A percentile compares a stretch with the other conserved stretches of the same genome.
These are phyloP conservation scores for Eristalis pertinax DNA, from an alignment of 2,888 invertebrate genomes.

Conservation along the genomic window DNA sequence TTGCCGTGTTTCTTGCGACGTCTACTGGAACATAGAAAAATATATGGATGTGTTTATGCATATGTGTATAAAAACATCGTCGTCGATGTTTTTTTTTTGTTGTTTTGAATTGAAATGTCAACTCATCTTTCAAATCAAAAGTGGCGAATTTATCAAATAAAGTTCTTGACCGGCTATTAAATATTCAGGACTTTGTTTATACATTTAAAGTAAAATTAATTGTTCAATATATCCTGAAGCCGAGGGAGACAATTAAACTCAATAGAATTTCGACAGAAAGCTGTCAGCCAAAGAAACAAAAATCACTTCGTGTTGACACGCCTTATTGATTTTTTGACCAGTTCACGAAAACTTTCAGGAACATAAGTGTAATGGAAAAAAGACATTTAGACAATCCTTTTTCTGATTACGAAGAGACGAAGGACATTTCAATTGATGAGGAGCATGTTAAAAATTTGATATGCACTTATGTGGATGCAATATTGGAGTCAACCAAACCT, in stretches of 20 bases:
- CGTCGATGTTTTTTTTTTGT: not conserved
- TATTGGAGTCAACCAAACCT: conserved; percentile 79
- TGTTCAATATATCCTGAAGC: not conserved
- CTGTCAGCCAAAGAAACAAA: not conserved
- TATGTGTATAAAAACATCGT: not conserved
- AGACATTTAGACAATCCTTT: conserved; percentile 80
- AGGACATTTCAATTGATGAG: conserved; percentile 76
- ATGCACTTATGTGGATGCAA: conserved; percentile 80
- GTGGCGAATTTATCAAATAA: not conserved
- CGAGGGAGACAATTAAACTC: too few species aligned
- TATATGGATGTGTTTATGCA: not conserved
- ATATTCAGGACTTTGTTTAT: not conserved
- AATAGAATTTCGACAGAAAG: not conserved
- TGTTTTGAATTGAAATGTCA: not conserved
- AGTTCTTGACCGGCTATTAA: not conserved
- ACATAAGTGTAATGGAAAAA: conserved; percentile 77
- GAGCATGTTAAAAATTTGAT: conserved; percentile 79
- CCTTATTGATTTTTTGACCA: conserved; percentile 60
- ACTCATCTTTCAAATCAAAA: not conserved
- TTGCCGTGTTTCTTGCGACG: too few species aligned
- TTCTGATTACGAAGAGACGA: conserved; percentile 77
- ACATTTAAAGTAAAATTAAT: not conserved
- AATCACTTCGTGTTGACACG: conserved; percentile 32
- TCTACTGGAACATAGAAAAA: too few species aligned
- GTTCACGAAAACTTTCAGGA: not conserved